These are phyloP conservation scores for Pithys albifrons DNA, from an alignment of 2,113 vertebrate genomes.

Conservation along the genomic window DNA sequence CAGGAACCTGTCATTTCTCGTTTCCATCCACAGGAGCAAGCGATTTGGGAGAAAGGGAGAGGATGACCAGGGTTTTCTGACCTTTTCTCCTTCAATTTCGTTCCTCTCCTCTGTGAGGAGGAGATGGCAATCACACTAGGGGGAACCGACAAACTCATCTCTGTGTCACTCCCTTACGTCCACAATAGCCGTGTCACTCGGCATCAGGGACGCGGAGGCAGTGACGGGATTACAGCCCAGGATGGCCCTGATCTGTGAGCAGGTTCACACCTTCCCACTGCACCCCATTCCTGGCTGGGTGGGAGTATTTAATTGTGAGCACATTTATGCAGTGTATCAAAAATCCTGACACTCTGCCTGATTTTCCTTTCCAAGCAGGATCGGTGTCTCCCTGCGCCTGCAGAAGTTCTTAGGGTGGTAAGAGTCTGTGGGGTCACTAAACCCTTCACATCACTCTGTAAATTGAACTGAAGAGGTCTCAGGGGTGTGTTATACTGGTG, in stretches of 20 bases:
- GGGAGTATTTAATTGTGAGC: rapidly evolving
- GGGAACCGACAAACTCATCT: slow-evolving; percentile 83
- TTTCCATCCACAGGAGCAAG: slow-evolving; percentile 77
- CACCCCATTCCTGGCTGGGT: rapidly evolving
- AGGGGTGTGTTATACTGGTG: rapidly evolving
- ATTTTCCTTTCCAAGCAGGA: rapidly evolving
- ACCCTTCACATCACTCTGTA: rapidly evolving
- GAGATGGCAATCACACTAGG: slow-evolving; percentile 79
- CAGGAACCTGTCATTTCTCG: slow-evolving; percentile 74
- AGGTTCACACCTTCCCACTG: not conserved
- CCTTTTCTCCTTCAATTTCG: slow-evolving; percentile 89
- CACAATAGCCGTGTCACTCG: slow-evolving; percentile 78
- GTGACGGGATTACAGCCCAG: not conserved
- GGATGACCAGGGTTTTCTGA: slow-evolving; percentile 81
- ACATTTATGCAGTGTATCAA: rapidly evolving
- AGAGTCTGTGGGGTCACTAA: not conserved
- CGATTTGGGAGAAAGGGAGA: slow-evolving; percentile 75
- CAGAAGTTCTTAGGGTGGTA: rapidly evolving
- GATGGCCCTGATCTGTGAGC: not conserved
- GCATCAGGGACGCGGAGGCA: slow-evolving; percentile 37
- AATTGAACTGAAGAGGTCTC: too few relatives aligned
- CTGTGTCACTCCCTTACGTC: slow-evolving; percentile 47
- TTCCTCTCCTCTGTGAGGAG: slow-evolving; percentile 58
- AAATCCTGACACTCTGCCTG: rapidly evolving
- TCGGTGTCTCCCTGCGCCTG: rapidly evolving